These are phyloP conservation scores for Dipodomys stephensi DNA, from an alignment of 2,113 vertebrate genomes.

Conservation along the genomic window DNA sequence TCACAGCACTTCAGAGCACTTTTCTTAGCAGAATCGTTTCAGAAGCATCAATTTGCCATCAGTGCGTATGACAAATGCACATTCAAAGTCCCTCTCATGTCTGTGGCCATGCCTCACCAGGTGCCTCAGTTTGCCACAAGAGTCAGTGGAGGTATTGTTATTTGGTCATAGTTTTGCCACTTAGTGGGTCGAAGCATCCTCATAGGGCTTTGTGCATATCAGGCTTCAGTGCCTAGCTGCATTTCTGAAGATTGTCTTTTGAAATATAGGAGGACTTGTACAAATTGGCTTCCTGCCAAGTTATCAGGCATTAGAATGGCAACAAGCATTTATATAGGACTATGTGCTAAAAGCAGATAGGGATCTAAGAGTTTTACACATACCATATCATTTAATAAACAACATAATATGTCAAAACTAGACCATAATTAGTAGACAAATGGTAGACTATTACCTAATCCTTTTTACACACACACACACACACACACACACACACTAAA, in stretches of 20 bases:
- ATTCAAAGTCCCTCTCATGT: background rate
- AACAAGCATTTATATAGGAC: slow-evolving; percentile 36
- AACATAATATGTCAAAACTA: slow-evolving; percentile 44
- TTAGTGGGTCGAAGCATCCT: background rate
- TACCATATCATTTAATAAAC: slow-evolving; percentile 59
- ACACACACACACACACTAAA: background rate
- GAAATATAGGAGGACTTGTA: slow-evolving; percentile 26
- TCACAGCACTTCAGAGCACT: background rate
- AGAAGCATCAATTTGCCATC: background rate
- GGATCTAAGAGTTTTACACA: slow-evolving; percentile 6
- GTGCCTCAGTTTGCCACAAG: background rate
- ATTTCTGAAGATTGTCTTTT: slow-evolving; percentile 51
- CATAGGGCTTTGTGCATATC: background rate
- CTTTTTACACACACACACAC: too few species aligned
- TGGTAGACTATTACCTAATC: slow-evolving; percentile 15
- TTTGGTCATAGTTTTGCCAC: slow-evolving; percentile 53
- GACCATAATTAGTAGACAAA: background rate
- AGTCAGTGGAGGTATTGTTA: background rate
- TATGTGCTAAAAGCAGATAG: background rate
- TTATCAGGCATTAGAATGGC: slow-evolving; percentile 31
- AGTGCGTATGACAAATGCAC: background rate
- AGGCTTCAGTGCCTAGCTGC: background rate
- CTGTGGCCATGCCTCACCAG: background rate
- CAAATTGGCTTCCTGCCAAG: slow-evolving; percentile 36
- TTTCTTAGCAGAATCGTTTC: background rate